phyloP scores from a whole-genome alignment of 2,113 vertebrate genomes.

The Oenanthe melanoleuca region DNA sequence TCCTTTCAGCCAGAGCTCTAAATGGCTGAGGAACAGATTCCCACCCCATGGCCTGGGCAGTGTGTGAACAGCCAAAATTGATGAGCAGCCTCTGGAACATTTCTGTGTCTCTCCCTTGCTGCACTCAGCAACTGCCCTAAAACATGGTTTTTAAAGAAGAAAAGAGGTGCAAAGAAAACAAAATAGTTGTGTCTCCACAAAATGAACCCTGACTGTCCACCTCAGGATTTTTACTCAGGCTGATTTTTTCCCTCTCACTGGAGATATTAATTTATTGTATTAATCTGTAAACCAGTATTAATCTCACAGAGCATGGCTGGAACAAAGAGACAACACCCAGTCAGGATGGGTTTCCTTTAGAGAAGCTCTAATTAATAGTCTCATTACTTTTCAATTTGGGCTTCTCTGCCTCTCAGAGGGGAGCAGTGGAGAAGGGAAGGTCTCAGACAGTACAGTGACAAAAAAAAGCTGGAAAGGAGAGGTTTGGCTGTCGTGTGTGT shows the following conservation, averaged over 20 bases:
- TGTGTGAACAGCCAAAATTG: not conserved
- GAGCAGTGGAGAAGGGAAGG: slow-evolving; percentile 2
- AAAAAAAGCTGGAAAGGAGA: slow-evolving; percentile 50
- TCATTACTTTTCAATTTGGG: slow-evolving; percentile 81
- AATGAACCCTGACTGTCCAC: not conserved
- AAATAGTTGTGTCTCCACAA: not conserved
- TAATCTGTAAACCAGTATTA: slow-evolving; percentile 41
- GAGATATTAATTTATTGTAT: slow-evolving; percentile 14
- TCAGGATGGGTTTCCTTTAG: slow-evolving; percentile 36
- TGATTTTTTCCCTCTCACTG: not conserved
- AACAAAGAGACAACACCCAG: slow-evolving; percentile 54
- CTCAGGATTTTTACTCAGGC: not conserved
- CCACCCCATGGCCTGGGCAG: not conserved
- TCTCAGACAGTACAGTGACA: not conserved
- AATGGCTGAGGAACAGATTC: not conserved
- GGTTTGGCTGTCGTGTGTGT: slow-evolving; percentile 66
- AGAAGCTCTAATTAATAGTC: slow-evolving; percentile 82
- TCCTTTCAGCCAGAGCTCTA: not conserved
- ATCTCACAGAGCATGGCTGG: not conserved
- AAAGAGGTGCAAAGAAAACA: not conserved
- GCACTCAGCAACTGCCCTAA: not conserved
- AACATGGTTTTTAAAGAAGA: not conserved
- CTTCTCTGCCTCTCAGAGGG: slow-evolving; percentile 50
- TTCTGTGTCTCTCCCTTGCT: not conserved
- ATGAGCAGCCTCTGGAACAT: not conserved